Base-by-base conservation (phyloP, 2,888 invertebrate species). In the Drosophila helvetica region DNA sequence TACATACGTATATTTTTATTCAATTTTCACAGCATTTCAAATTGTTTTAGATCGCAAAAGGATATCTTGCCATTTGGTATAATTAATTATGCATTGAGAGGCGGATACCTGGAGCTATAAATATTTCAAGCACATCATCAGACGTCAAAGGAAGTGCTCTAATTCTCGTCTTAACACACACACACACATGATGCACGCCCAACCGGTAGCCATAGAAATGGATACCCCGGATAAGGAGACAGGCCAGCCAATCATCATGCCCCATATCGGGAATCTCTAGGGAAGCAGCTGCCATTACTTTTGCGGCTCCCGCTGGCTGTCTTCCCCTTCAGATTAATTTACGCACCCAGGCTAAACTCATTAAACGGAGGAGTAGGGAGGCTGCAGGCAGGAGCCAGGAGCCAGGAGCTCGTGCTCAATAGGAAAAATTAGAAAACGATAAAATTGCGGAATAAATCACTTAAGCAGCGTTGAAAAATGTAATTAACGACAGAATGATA, bases 401-500 rank as follows among this genome's bases (percentile, higher is more conserved):
- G 30, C 43, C 22, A 38, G 27, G 38, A 62, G 62, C 30, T 18
- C 18, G 48, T 50, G 52, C 60, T 58, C 75, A 84, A 81, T 80
- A 54, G 67, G 66, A 80, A 63, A 86, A 88, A 83, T 86, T 86
- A 89, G 88, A 88, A 85, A 86, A 88, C 77, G 79, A 86, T 85
- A 79, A 89, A 86, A 86, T 80, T 82, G 75, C 83, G 80, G 78
- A 78, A 86, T 79, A 85, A 88, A 86, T 83, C 85, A 80, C 82
- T 80, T 77, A 84, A 76, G 69, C 74, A 76, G 69, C 74, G 74
- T 71, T 78, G 77, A 83, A 88, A 89, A 89, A 89, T 80, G 79
- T 88, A 89, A 89, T 88, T 86, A 88, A 86, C 85, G 86, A 86
- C 80, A 86, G 80, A 89, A 80, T 86, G 86, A 89, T 88, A 88